Evolutionary conservation across 2,888 invertebrate species (phyloP).

Genomic region (Himalopsyche japonica): DNA sequence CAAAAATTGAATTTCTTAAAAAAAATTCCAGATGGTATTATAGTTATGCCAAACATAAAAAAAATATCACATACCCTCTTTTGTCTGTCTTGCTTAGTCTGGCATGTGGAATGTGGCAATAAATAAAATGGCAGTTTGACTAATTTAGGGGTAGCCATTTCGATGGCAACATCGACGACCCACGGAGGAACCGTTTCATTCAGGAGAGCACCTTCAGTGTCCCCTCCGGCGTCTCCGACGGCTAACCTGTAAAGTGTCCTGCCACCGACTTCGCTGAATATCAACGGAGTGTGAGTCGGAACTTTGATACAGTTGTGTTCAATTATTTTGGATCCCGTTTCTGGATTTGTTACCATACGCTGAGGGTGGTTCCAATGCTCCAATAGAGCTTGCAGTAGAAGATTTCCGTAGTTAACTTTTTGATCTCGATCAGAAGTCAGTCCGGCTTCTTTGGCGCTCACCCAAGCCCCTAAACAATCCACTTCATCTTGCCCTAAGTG

Average conservation of each 20-base stretch:
- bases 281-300: constrained; percentile 94
- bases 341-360: constrained; percentile 64
- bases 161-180: constrained; percentile 93
- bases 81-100: constrained; percentile 71
- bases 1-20: too few relatives aligned
- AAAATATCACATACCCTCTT: constrained; percentile 69
- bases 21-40: too few relatives aligned
- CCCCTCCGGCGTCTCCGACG: constrained; percentile 92
- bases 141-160: constrained; percentile 92
- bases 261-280: constrained; percentile 96
- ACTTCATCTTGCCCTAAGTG: constrained; percentile 96
- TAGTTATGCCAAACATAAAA: too few relatives aligned
- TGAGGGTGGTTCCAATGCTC: constrained; percentile 90
- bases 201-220: constrained; percentile 88
- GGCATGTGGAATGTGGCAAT: constrained; percentile 84
- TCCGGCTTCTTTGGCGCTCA: constrained; percentile 93
- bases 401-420: constrained; percentile 94
- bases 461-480: constrained; percentile 98
- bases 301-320: constrained; percentile 85
- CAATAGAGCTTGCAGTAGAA: constrained; percentile 89
- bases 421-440: constrained; percentile 79
- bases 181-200: constrained; percentile 94
- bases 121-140: constrained; percentile 97
- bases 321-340: constrained; percentile 72
- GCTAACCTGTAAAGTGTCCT: constrained; percentile 81